Conservation (phyloP, 2,888 invertebrate species). For the Melanophora roralis region DNA sequence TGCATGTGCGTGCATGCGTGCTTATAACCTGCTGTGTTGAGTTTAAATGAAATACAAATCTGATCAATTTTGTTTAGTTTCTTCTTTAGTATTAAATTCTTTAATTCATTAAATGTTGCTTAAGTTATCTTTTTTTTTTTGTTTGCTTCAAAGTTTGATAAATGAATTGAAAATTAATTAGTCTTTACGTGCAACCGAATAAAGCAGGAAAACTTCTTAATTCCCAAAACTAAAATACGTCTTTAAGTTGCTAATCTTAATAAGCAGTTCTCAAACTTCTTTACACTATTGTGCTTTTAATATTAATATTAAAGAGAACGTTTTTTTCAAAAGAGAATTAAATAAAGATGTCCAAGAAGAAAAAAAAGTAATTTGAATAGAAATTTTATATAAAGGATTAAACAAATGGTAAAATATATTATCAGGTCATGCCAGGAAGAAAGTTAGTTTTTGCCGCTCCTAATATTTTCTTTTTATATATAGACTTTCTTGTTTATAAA, state of each 20-base stretch:
- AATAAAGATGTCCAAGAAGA: no score
- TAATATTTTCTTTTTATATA: no score
- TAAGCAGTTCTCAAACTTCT: neutral
- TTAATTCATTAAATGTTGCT: slow-evolving; percentile 6
- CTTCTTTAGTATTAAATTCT: slow-evolving; percentile 26
- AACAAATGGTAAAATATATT: no score
- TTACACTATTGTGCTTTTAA: no score
- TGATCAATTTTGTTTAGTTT: slow-evolving; percentile 30
- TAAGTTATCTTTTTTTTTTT: neutral
- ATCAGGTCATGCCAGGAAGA: no score
- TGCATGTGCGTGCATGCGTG: slow-evolving; percentile 39
- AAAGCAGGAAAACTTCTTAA: slow-evolving; percentile 46
- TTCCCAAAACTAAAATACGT: neutral
- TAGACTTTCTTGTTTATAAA: no score
- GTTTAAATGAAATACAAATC: slow-evolving; percentile 35
- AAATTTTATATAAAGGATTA: no score
- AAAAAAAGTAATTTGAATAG: no score
- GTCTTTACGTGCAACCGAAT: slow-evolving; percentile 66
- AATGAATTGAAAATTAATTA: slow-evolving; percentile 66
- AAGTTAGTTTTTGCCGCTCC: no score
- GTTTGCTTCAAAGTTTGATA: slow-evolving; percentile 41
- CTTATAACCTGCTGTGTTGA: slow-evolving; percentile 46
- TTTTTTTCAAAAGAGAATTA: no score
- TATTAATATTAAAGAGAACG: no score
- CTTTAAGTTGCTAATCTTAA: neutral